A percentile compares a stretch with the other conserved stretches of the same genome.
These are phyloP conservation scores for Poeciliopsis turneri DNA, from an alignment of 2,797 vertebrate genomes.

Conservation along the genomic window DNA sequence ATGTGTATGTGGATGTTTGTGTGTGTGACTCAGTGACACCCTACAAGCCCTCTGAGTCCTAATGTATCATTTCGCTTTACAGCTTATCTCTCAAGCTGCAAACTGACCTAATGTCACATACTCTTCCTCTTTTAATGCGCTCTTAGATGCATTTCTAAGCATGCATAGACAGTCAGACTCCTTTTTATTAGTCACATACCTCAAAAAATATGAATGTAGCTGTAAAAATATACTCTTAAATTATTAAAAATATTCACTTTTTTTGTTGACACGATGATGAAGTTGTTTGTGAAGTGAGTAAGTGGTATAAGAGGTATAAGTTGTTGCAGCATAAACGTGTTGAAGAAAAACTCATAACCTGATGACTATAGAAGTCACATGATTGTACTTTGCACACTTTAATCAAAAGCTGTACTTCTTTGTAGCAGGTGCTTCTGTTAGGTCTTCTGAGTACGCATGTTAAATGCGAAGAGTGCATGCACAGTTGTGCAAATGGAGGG, in stretches of 20 bases:
- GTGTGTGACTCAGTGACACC: slow-evolving; percentile 13
- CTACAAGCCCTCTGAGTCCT: slow-evolving; percentile 68
- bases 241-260: not conserved
- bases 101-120: slow-evolving; percentile 52
- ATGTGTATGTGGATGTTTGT: not conserved
- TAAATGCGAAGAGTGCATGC: slow-evolving; percentile 16
- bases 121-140: slow-evolving; percentile 72
- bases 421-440: not conserved
- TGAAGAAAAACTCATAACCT: not conserved
- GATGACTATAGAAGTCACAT: not conserved
- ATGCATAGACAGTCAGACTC: not conserved
- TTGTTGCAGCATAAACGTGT: not conserved
- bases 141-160: slow-evolving; percentile 4
- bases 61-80: slow-evolving; percentile 52
- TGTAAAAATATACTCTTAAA: not conserved
- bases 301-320: too few relatives aligned
- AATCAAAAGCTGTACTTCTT: not conserved
- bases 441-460: not conserved
- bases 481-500: slow-evolving; percentile 56
- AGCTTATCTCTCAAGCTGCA: slow-evolving; percentile 63
- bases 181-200: not conserved
- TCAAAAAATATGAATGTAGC: not conserved
- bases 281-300: not conserved
- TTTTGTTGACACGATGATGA: not conserved
- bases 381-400: not conserved